phyloP scores from a whole-genome alignment of 37 sponge, comb jelly and placozoan species.

The Crambe crambe region DNA sequence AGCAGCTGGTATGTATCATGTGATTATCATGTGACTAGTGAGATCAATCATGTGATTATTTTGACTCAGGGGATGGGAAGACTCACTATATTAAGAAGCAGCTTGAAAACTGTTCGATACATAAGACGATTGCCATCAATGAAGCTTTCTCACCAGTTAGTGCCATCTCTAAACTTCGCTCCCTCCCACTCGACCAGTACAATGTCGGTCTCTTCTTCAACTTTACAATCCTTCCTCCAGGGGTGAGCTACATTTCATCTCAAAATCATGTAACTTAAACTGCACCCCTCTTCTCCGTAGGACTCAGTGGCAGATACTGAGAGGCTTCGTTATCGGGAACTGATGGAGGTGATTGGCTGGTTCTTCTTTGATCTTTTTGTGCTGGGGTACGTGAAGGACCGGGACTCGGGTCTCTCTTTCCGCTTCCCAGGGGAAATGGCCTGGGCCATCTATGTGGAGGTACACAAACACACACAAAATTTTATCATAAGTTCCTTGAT shows the following conservation, averaged over 20 bases:
- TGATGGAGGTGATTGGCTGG: constrained; percentile 85
- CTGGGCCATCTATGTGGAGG: constrained; percentile 85
- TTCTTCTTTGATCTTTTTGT: constrained; percentile 88
- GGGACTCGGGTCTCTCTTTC: constrained; percentile 70
- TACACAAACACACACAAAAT: constrained; percentile 17
- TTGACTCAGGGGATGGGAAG: constrained; percentile 82
- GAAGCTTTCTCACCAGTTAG: constrained; percentile 80
- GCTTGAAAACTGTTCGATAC: constrained; percentile 15
- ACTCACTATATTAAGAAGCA: constrained; percentile 86
- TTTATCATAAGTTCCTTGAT: neutral
- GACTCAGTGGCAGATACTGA: constrained; percentile 60
- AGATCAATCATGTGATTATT: neutral
- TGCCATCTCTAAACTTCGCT: constrained; percentile 72
- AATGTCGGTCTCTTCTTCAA: constrained; percentile 82
- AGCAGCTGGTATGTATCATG: constrained; percentile 58
- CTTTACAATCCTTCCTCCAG: constrained; percentile 83
- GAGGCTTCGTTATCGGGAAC: constrained; percentile 31
- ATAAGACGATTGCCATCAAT: constrained; percentile 74
- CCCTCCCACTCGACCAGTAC: constrained; percentile 35
- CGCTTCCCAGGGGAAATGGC: constrained; percentile 60
- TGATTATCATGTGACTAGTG: neutral
- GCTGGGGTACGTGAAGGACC: constrained; percentile 85
- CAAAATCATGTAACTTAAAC: neutral
- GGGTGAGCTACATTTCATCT: constrained; percentile 60
- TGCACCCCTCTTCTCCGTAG: neutral